phyloP scores from a whole-genome alignment of 2,888 invertebrate species.

The Hirtodrosophila alboralis region DNA sequence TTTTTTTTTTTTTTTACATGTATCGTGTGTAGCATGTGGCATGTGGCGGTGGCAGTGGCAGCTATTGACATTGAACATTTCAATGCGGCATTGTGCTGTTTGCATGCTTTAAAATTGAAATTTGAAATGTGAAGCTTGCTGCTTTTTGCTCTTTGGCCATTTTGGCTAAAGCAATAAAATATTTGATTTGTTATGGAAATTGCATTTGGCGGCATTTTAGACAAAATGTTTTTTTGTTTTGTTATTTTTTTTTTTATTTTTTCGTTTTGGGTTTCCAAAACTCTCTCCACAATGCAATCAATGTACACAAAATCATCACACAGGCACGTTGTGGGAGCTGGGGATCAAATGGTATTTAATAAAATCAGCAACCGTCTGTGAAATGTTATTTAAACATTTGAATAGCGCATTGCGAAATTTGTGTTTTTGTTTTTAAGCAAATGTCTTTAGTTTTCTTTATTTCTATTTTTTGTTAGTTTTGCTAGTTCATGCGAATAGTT shows the following conservation, averaged over 20 bases:
- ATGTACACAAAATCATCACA: conserved; percentile 21
- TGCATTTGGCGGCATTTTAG: conserved; percentile 55
- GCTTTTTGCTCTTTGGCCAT: conserved; percentile 34
- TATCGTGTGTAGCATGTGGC: conserved; percentile 18
- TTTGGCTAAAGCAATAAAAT: conserved; percentile 67
- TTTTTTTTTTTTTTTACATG: neutral
- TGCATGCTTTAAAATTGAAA: conserved; percentile 50
- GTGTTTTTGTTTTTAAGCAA: conserved; percentile 29
- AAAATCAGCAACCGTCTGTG: conserved; percentile 39
- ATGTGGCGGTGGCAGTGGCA: conserved; percentile 2
- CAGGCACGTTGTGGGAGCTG: neutral
- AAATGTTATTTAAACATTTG: conserved; percentile 36
- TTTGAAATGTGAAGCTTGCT: conserved; percentile 46
- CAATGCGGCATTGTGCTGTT: conserved; percentile 39
- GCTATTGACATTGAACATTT: conserved; percentile 40
- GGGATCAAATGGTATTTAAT: conserved; percentile 29
- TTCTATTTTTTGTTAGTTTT: neutral
- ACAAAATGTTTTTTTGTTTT: conserved; percentile 47
- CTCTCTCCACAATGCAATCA: conserved; percentile 42
- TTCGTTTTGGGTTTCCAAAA: neutral
- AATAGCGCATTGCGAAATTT: conserved; percentile 37
- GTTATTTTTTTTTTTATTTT: too few species aligned
- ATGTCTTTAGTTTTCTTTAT: conserved; percentile 7
- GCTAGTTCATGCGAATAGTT: conserved; percentile 11
- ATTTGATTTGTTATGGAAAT: conserved; percentile 76